A percentile compares a stretch with the other conserved stretches of the same genome.
Evolutionary conservation across 2,888 invertebrate species (phyloP).

Genomic region (Melanotus villosus): DNA sequence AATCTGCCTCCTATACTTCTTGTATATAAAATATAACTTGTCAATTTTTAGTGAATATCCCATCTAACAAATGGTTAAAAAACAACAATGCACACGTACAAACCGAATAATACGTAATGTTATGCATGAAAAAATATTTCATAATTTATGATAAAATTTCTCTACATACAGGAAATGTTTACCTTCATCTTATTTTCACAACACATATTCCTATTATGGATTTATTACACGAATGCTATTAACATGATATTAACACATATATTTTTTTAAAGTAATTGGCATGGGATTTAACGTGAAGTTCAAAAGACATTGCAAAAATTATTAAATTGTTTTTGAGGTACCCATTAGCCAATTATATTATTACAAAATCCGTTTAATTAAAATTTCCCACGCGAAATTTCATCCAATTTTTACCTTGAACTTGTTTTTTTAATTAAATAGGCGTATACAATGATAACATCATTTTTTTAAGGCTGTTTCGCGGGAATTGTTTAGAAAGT

Average conservation of each 20-base stretch:
- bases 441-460: constrained; percentile 3
- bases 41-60: no score
- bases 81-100: no score
- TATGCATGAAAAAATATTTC: constrained; percentile 36
- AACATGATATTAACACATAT: constrained; percentile 25
- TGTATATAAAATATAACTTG: no score
- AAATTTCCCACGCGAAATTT: constrained; percentile 31
- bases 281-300: constrained; percentile 10
- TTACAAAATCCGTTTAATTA: constrained; percentile 37
- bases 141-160: constrained; percentile 37
- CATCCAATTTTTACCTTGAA: constrained; percentile 31
- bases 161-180: constrained; percentile 24
- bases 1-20: no score
- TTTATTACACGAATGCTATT: constrained; percentile 20
- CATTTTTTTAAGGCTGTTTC: not conserved
- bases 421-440: constrained; percentile 28
- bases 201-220: constrained; percentile 14
- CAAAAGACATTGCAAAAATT: constrained; percentile 16
- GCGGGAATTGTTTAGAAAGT: constrained; percentile 1
- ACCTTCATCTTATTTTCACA: constrained; percentile 31
- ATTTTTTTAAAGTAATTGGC: not conserved
- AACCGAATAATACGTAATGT: constrained; percentile 16
- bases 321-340: constrained; percentile 35
- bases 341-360: constrained; percentile 24
- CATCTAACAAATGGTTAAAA: no score